phyloP scores from a whole-genome alignment of 2,888 invertebrate genomes.

The Tineola bisselliella region DNA sequence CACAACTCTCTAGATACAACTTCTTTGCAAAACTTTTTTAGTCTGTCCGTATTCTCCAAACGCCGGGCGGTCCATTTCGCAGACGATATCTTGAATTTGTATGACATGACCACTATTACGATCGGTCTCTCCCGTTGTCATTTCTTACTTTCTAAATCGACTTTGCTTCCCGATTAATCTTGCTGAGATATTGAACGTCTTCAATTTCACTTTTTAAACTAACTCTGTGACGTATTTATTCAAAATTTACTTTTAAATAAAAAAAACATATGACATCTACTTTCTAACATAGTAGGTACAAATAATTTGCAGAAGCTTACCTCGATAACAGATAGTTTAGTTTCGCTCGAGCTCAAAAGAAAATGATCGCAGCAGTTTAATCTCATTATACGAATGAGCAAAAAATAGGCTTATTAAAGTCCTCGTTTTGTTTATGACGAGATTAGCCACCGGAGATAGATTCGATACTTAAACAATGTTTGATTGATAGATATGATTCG shows the following conservation, averaged over 20 bases:
- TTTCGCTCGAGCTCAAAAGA: not conserved
- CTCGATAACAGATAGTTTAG: not conserved
- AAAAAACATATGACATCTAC: not conserved
- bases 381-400: not conserved
- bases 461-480: not conserved
- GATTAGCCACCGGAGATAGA: not conserved
- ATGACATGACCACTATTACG: not conserved
- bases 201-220: not conserved
- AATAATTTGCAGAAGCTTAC: not conserved
- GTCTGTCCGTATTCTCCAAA: not conserved
- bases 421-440: not conserved
- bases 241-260: not conserved
- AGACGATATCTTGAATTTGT: not conserved
- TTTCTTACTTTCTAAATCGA: slow-evolving; percentile 7
- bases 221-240: not conserved
- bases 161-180: slow-evolving; percentile 3
- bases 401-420: not conserved
- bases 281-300: not conserved
- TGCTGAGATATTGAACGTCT: not conserved
- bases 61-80: slow-evolving; percentile 3
- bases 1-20: not conserved
- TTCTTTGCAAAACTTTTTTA: not conserved
- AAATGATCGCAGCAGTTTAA: not conserved
- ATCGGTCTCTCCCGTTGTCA: not conserved
- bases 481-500: slow-evolving; percentile 5